Evolutionary conservation across 2,113 vertebrate genomes (phyloP), one percentile per base, ranked within the genome.

Genomic region (Amphiprion ocellaris): DNA sequence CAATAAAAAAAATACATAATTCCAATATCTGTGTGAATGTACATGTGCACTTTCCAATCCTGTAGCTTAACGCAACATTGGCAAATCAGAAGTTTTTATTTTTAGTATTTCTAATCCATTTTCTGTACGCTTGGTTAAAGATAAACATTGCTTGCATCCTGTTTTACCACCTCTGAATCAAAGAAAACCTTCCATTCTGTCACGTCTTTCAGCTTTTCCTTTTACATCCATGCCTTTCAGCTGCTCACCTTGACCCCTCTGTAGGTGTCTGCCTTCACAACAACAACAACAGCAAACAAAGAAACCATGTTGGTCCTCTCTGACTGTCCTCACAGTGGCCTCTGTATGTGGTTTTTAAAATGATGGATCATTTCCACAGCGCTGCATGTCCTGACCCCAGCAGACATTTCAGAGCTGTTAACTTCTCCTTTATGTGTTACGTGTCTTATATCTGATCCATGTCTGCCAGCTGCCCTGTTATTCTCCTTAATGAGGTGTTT

Each of bases 341-440:
- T 68, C 53, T 46, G 23, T 69, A 65, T 53, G 24, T 60, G 15
- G 49, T 47, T 82, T 53, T 76, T 44, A 70, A 62, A 33, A 73
- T 83, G 81, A 83, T 30, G 54, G 69, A 77, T 37, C 26, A 64
- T 53, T 37, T 78, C 70, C 37, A 52, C 56, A 63, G 21, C 17
- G 5, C 0, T 12, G 56, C 28, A 41, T 61, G 19, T 59, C 19
- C 44, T 30, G 66, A 67, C 47, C 15, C 55, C 37, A 16, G 55
- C 46, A 37, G 55, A 64, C n/a, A 62, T 74, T 55, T 41, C 28
- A 24, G 44, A 62, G 55, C 15, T 41, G 28, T 67, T 72, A 62
- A 37, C 28, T 16, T 6, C 37, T 53, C 19, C n/a, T 70, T 56
- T 37, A 44, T 70, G 44, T 37, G 69, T n/a, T 15, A 9, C 10